Conservation (phyloP, 1,140 invertebrate species). For the Apis cerana region DNA sequence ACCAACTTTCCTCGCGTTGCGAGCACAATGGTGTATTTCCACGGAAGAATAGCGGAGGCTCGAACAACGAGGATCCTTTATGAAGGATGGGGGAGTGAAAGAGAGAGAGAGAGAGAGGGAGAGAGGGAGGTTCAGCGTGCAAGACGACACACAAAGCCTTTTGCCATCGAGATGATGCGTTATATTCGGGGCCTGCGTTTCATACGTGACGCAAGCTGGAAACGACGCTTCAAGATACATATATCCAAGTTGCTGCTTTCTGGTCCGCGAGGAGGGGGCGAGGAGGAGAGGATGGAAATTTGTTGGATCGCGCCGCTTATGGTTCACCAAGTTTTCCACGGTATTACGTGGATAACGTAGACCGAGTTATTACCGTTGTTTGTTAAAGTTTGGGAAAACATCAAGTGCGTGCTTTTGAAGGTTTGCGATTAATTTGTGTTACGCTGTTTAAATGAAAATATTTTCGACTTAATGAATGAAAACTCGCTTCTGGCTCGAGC, state of each 20-base stretch:
- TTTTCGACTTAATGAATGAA: too few species aligned
- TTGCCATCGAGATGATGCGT: slow-evolving; percentile 20
- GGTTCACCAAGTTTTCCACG: background rate
- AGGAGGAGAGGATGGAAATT: background rate
- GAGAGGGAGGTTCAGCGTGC: background rate
- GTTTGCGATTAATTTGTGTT: too few species aligned
- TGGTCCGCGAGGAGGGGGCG: background rate
- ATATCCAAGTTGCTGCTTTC: background rate
- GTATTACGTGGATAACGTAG: too few species aligned
- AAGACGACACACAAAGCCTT: slow-evolving; percentile 24
- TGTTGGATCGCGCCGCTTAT: background rate
- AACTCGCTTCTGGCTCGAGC: too few species aligned
- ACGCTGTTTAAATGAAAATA: too few species aligned
- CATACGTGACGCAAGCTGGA: slow-evolving; percentile 10
- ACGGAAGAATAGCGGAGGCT: background rate
- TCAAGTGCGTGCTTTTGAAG: too few species aligned
- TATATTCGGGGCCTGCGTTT: slow-evolving; percentile 34
- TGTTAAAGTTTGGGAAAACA: too few species aligned
- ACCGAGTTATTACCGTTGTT: too few species aligned
- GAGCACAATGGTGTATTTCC: slow-evolving; percentile 9
- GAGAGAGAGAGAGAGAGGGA: too few species aligned
- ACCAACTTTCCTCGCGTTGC: slow-evolving; percentile 14
- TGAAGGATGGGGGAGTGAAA: background rate
- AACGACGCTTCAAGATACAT: background rate
- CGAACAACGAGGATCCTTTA: slow-evolving; percentile 31